A percentile compares a stretch with the other conserved stretches of the same genome.
phyloP scores from a whole-genome alignment of 2,797 vertebrate species.

The Zalophus californianus region DNA sequence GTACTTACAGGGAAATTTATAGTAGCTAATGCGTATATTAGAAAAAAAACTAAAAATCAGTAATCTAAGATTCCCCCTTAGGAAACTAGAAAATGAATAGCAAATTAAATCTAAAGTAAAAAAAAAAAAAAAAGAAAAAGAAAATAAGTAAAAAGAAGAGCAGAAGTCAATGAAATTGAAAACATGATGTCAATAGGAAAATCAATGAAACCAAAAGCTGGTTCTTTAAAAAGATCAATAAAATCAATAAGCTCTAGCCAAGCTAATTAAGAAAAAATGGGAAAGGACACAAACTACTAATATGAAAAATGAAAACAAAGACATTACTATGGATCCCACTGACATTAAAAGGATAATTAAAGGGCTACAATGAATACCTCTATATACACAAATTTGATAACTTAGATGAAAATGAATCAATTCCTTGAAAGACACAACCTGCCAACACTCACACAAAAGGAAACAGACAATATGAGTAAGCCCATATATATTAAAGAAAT shows the following conservation, averaged over 20 bases:
- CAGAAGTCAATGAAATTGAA: not conserved
- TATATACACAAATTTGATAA: not conserved
- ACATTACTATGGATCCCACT: not conserved
- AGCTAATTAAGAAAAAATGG: not conserved
- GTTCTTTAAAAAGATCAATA: not conserved
- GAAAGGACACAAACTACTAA: not conserved
- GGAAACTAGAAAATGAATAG: not conserved
- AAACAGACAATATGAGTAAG: not conserved
- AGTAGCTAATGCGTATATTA: not conserved
- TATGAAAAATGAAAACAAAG: not conserved
- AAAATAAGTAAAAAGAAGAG: not conserved
- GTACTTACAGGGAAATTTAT: not conserved
- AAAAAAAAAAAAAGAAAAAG: not conserved
- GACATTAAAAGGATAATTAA: not conserved
- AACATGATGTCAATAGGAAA: not conserved
- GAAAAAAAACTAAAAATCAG: not conserved
- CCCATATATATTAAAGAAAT: not conserved
- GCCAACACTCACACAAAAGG: not conserved
- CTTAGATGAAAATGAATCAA: not conserved
- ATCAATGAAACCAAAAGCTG: not conserved
- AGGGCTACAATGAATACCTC: not conserved
- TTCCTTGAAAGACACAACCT: not conserved
- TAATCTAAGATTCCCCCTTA: not conserved
- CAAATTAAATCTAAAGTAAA: not conserved
- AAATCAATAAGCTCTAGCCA: not conserved